Evolutionary conservation across 2,888 invertebrate genomes (phyloP).

Genomic region (Rhingia campestris): DNA sequence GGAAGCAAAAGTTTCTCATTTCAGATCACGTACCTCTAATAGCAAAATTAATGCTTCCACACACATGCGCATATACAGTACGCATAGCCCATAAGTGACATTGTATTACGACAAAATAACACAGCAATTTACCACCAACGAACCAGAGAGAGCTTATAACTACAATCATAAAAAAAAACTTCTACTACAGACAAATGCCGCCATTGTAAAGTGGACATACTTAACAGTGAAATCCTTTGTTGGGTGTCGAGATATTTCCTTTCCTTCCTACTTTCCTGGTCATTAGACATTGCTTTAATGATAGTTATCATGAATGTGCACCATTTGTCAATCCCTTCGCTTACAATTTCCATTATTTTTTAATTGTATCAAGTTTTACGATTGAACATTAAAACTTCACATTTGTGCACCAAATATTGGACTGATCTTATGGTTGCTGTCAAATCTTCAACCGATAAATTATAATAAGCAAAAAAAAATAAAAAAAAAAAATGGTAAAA

Average conservation of each 20-base stretch:
- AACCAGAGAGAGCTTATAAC: slow-evolving; percentile 13
- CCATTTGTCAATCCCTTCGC: not conserved
- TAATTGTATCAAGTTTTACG: slow-evolving; percentile 35
- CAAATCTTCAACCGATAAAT: slow-evolving; percentile 59
- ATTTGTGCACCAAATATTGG: slow-evolving; percentile 13
- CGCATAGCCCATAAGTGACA: slow-evolving; percentile 49
- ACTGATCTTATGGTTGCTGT: slow-evolving; percentile 44
- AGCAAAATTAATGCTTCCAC: slow-evolving; percentile 45
- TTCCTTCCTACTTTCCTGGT: slow-evolving; percentile 31
- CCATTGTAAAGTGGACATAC: slow-evolving; percentile 11
- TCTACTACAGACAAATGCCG: slow-evolving; percentile 24
- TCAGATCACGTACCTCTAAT: slow-evolving; percentile 67
- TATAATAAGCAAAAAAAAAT: slow-evolving; percentile 12
- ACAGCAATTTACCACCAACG: slow-evolving; percentile 51
- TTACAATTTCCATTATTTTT: not conserved
- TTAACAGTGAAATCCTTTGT: slow-evolving; percentile 62
- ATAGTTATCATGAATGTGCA: slow-evolving; percentile 18
- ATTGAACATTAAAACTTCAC: slow-evolving; percentile 11
- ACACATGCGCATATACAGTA: slow-evolving; percentile 35
- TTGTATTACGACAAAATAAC: slow-evolving; percentile 36
- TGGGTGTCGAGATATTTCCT: slow-evolving; percentile 30
- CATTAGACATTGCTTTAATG: slow-evolving; percentile 30
- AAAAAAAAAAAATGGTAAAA: not conserved
- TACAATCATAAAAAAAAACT: slow-evolving; percentile 15
- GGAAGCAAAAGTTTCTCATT: slow-evolving; percentile 38